Conservation (phyloP, 2,888 invertebrate genomes). For the Lycaena phlaeas region DNA sequence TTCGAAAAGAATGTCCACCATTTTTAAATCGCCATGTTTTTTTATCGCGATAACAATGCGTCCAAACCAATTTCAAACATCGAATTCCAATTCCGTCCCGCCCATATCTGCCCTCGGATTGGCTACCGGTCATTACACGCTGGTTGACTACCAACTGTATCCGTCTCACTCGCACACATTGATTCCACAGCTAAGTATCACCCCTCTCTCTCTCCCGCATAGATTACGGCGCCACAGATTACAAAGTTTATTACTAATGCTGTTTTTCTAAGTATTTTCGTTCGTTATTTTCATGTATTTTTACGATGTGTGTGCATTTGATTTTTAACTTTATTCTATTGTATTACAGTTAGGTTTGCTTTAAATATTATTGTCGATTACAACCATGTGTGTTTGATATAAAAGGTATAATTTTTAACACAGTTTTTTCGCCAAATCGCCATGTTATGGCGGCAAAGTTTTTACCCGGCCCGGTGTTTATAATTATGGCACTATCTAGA, state of each 20-base stretch:
- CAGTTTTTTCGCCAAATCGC: constrained; percentile 51
- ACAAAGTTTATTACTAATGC: constrained; percentile 53
- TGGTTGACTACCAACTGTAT: constrained; percentile 32
- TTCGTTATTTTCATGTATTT: constrained; percentile 43
- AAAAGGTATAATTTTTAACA: constrained; percentile 53
- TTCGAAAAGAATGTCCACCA: constrained; percentile 11
- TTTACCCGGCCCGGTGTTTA: constrained; percentile 46
- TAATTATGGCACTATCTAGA: constrained; percentile 64
- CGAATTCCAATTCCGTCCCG: constrained; percentile 34
- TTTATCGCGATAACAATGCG: constrained; percentile 23
- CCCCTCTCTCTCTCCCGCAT: constrained; percentile 39
- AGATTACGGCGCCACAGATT: constrained; percentile 54
- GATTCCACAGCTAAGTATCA: constrained; percentile 15
- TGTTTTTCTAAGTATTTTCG: constrained; percentile 55
- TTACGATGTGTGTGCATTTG: constrained; percentile 21
- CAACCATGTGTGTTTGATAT: constrained; percentile 18
- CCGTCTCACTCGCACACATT: constrained; percentile 36
- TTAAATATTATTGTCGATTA: constrained; percentile 15
- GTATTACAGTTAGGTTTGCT: constrained; percentile 14
- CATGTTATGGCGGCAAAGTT: constrained; percentile 39
- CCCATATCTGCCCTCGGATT: constrained; percentile 52
- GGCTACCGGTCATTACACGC: constrained; percentile 46
- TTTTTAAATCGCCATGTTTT: constrained; percentile 19
- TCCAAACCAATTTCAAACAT: constrained; percentile 38
- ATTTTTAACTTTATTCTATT: constrained; percentile 19